phyloP scores from a whole-genome alignment of 2,888 invertebrate genomes.

The Leucozona laternaria region DNA sequence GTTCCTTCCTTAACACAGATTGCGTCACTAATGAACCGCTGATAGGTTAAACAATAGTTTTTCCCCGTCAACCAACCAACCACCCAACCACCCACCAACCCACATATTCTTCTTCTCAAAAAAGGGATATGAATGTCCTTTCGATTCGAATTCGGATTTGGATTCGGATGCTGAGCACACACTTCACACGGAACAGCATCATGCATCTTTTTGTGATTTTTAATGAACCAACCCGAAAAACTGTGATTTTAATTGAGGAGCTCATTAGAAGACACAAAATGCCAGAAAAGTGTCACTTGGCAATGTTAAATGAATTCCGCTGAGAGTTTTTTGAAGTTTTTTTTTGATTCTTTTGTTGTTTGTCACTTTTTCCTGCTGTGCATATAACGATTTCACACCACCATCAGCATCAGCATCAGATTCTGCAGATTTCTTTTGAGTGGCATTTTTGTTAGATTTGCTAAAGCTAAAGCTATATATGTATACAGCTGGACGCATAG shows the following conservation, averaged over 20 bases:
- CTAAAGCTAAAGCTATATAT: slow-evolving; percentile 5
- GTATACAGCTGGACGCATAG: not conserved
- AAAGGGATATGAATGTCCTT: slow-evolving; percentile 32
- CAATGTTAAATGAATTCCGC: slow-evolving; percentile 20
- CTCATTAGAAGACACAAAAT: slow-evolving; percentile 63
- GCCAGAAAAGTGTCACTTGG: slow-evolving; percentile 54
- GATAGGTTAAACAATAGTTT: slow-evolving; percentile 69
- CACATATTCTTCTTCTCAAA: not conserved
- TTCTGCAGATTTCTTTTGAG: not conserved
- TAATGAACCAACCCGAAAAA: slow-evolving; percentile 67
- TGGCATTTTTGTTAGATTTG: slow-evolving; percentile 15
- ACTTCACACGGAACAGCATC: slow-evolving; percentile 14
- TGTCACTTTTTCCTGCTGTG: not conserved
- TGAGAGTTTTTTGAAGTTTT: slow-evolving; percentile 11
- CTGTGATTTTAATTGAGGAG: slow-evolving; percentile 73
- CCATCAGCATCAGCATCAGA: slow-evolving; percentile 3
- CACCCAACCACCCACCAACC: not conserved
- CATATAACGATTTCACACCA: slow-evolving; percentile 35
- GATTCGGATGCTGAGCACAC: slow-evolving; percentile 26
- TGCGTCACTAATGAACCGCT: slow-evolving; percentile 71
- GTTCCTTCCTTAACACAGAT: slow-evolving; percentile 50
- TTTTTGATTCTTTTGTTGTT: not conserved
- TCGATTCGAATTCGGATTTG: slow-evolving; percentile 13
- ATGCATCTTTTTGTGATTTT: slow-evolving; percentile 45
- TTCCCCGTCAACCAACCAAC: not conserved